phyloP scores from a whole-genome alignment of 2,888 invertebrate genomes.

The Sminthurides aquaticus region DNA sequence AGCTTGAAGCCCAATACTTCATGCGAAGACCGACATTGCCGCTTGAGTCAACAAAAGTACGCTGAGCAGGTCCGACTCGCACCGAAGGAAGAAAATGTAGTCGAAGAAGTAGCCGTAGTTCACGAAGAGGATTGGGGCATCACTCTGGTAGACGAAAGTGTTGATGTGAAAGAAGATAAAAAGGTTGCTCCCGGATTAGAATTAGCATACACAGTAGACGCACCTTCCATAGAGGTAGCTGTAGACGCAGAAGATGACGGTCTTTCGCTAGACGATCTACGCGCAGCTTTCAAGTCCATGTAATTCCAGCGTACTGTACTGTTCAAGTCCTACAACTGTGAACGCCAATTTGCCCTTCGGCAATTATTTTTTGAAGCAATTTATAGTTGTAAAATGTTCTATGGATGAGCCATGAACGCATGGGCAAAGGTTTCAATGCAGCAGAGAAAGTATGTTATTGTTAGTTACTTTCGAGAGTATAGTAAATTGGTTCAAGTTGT shows the following conservation, averaged over 20 bases:
- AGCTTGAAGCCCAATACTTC: conserved; percentile 79
- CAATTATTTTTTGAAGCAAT: no score
- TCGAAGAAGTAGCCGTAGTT: conserved; percentile 49
- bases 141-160: conserved; percentile 63
- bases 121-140: conserved; percentile 89
- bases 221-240: conserved; percentile 48
- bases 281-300: conserved; percentile 51
- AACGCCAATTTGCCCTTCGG: background rate
- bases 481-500: no score
- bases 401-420: no score
- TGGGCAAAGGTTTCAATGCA: no score
- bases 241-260: conserved; percentile 47
- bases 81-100: conserved; percentile 44
- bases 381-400: no score
- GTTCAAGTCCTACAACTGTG: no score
- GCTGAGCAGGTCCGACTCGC: conserved; percentile 54
- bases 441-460: no score
- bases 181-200: conserved; percentile 52
- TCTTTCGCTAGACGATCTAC: conserved; percentile 76
- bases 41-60: conserved; percentile 59
- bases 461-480: no score
- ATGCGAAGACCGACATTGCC: conserved; percentile 79
- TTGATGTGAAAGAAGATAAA: conserved; percentile 46
- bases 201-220: conserved; percentile 56
- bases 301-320: no score